These are phyloP conservation scores for Platalea minor DNA, from an alignment of 2,797 vertebrate species.

Conservation along the genomic window DNA sequence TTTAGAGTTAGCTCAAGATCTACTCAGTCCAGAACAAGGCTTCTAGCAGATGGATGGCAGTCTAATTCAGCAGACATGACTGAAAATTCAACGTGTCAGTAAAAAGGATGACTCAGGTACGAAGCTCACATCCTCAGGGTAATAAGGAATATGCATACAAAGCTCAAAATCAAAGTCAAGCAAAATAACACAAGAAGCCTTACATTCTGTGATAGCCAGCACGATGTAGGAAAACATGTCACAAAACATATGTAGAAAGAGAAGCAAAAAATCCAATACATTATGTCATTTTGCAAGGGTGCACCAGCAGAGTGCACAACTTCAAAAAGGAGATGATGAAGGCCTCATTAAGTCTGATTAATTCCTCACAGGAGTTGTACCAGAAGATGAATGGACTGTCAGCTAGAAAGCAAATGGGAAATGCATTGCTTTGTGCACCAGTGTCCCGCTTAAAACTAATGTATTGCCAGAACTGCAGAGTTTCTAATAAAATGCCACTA, in stretches of 20 bases:
- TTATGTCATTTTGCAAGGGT: background rate
- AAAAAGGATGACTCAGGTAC: accelerated
- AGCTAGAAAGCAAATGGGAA: conserved; percentile 2
- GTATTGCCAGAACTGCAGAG: background rate
- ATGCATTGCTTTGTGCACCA: background rate
- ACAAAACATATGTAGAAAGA: background rate
- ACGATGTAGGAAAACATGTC: background rate
- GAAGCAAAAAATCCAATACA: background rate
- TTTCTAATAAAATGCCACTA: background rate
- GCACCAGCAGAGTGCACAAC: background rate
- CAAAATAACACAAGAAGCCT: background rate
- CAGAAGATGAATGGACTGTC: background rate
- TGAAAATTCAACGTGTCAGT: background rate
- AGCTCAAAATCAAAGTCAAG: background rate
- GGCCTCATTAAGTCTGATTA: conserved; percentile 2
- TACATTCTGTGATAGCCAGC: background rate
- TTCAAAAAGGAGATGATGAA: conserved; percentile 1
- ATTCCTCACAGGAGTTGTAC: background rate
- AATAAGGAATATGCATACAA: background rate
- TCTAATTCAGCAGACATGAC: background rate
- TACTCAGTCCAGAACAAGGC: background rate
- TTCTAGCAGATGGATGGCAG: background rate
- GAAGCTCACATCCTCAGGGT: background rate
- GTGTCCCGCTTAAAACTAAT: background rate
- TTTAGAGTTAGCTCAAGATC: background rate